Conservation (phyloP, 2,888 invertebrate genomes). For the Cosmia trapezina region DNA sequence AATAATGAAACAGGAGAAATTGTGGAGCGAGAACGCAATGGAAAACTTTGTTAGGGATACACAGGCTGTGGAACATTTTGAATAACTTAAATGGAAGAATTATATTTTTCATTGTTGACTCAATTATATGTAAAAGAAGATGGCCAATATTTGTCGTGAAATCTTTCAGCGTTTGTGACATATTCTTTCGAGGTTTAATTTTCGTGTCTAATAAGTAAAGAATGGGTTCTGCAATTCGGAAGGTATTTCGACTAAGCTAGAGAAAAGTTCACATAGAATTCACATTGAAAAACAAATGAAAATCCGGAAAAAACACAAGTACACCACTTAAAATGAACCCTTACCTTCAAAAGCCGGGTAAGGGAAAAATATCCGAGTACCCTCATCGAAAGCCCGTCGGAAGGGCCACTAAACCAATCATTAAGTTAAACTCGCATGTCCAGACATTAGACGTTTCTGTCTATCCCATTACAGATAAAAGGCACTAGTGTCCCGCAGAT, state of each 20-base stretch:
- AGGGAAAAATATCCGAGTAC: constrained; percentile 60
- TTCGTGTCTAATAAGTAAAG: background rate
- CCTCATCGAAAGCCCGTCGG: constrained; percentile 57
- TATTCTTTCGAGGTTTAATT: background rate
- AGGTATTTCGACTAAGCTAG: constrained; percentile 1
- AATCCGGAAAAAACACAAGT: constrained; percentile 30
- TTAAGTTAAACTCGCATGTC: constrained; percentile 73
- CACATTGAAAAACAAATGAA: constrained; percentile 49
- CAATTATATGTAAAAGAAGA: background rate
- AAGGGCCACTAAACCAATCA: constrained; percentile 71
- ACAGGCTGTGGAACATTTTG: constrained; percentile 7
- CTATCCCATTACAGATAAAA: constrained; percentile 72
- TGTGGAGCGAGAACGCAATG: constrained; percentile 30
- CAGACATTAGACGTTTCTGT: constrained; percentile 69
- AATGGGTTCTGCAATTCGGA: background rate
- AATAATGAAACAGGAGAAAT: constrained; percentile 60
- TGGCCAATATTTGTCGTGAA: background rate
- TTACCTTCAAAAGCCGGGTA: constrained; percentile 38
- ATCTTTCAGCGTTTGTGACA: background rate
- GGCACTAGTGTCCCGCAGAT: constrained; percentile 68
- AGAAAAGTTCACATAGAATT: constrained; percentile 23
- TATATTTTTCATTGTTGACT: background rate
- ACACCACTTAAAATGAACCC: constrained; percentile 45
- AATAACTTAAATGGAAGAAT: background rate
- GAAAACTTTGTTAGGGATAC: constrained; percentile 42